phyloP scores from a whole-genome alignment of 37 sponge, comb jelly and placozoan genomes.

The Aplysina aerophoba region DNA sequence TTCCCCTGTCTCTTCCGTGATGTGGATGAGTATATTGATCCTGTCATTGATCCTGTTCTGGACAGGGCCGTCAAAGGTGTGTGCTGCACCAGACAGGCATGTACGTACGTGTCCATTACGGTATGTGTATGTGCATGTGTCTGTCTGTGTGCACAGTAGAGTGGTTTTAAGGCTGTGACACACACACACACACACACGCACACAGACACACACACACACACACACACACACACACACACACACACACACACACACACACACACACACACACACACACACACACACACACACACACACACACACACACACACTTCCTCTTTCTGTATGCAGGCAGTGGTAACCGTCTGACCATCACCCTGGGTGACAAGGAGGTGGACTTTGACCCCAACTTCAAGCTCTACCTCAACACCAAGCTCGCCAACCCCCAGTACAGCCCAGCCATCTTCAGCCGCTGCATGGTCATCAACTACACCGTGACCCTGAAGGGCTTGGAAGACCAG shows the following conservation, averaged over 20 bases:
- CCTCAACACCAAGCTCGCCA: constrained; percentile 96
- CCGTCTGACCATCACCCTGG: constrained; percentile 87
- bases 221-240: constrained; percentile 3
- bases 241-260: constrained; percentile 14
- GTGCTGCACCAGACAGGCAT: neutral
- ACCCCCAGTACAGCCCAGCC: constrained; percentile 99
- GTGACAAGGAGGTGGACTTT: constrained; percentile 99
- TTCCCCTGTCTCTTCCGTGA: constrained; percentile 98
- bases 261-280: constrained; percentile 5
- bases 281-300: constrained; percentile 5
- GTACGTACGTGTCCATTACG: neutral
- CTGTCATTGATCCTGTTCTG: constrained; percentile 98
- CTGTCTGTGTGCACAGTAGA: too few relatives aligned
- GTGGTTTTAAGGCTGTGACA: too few relatives aligned
- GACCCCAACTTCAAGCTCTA: constrained; percentile 99
- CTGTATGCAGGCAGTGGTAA: constrained; percentile 76
- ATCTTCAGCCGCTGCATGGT: constrained; percentile 97
- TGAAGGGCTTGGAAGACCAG: constrained; percentile 99
- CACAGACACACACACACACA: neutral
- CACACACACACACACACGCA: neutral
- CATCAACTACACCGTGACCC: constrained; percentile 99
- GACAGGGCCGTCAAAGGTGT: constrained; percentile 89
- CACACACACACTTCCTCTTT: neutral
- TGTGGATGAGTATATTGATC: constrained; percentile 99
- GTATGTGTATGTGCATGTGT: neutral